These are phyloP conservation scores for Olivierus martensii DNA, from an alignment of 1,140 invertebrate species.

Conservation along the genomic window DNA sequence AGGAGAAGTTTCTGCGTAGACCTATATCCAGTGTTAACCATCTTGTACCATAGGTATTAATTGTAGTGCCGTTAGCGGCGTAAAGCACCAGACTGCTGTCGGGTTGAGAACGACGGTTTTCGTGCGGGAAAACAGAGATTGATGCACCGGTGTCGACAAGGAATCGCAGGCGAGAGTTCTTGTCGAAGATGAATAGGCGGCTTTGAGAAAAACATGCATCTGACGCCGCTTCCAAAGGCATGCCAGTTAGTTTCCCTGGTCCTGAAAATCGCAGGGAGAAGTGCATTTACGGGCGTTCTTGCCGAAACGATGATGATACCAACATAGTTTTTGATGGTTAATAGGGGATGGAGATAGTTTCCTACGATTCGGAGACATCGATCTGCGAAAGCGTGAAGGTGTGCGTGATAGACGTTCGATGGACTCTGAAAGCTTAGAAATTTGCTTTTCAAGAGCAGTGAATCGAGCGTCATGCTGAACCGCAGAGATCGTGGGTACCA, in stretches of 20 bases:
- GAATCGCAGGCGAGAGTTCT: background rate
- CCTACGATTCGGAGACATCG: no score
- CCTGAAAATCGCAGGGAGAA: background rate
- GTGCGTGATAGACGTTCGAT: no score
- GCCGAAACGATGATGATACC: conserved; percentile 13
- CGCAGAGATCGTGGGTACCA: no score
- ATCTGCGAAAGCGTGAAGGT: no score
- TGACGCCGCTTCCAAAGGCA: background rate
- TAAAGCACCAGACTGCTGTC: background rate
- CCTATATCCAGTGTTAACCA: background rate
- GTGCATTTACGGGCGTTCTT: conserved; percentile 6
- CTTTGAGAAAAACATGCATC: no score
- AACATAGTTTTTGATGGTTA: no score
- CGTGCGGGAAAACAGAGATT: conserved; percentile 1
- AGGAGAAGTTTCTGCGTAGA: conserved; percentile 2
- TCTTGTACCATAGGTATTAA: conserved; percentile 2
- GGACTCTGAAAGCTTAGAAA: no score
- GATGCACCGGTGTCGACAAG: conserved; percentile 7
- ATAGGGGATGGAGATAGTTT: no score
- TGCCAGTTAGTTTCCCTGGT: background rate
- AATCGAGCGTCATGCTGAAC: no score
- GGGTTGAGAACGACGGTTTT: no score
- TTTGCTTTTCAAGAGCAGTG: no score
- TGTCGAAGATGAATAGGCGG: no score
- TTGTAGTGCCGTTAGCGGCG: conserved; percentile 5